Evolutionary conservation across 1,140 invertebrate genomes (phyloP), one percentile per base, ranked within the genome.

Genomic region (Colletes latitarsis): DNA sequence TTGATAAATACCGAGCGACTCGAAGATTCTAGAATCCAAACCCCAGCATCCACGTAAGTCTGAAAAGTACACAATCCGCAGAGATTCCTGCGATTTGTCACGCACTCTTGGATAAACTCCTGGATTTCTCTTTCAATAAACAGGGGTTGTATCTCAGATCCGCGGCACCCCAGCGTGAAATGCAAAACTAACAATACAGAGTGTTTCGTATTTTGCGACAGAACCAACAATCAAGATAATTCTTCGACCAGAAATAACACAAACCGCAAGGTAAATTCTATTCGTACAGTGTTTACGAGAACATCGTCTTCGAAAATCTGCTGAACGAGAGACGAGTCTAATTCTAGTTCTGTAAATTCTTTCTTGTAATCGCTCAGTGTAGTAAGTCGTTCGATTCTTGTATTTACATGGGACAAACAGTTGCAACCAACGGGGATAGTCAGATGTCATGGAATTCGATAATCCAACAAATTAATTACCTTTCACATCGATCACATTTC

Each of bases 41-140:
- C 62, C 62, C 9, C 62, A 12, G 39, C 39, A 41, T 66, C 63
- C 41, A 4, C 41, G 63, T 39, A 19, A 43, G 9, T n/a, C 63
- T 66, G 17, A 19, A 46, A 17, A 9, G 63, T 46, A 66, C 63
- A 46, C 39, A 66, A 66, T 41, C 63, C 17, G 17, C 46, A 46
- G 41, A 66, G 63, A 66, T 66, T 43, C 63, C 46, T 66, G 63
- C 63, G 63, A 66, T 66, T 66, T 66, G 63, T 66, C 63, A 66
- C 63, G 63, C 63, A 66, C 63, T 66, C 63, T 66, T 46, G 63
- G 63, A 49, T 55, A 49, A 49, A 49, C 30, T 15, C 53, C 12
- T 19, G 14, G 30, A 46, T 43, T 19, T 39, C 9, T 19, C 21
- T 30, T 17, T 30, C 15, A 71, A 41, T 57, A 12, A 68, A 77